Evolutionary conservation across 2,888 invertebrate species (phyloP).

Genomic region (Mythimna pallens): DNA sequence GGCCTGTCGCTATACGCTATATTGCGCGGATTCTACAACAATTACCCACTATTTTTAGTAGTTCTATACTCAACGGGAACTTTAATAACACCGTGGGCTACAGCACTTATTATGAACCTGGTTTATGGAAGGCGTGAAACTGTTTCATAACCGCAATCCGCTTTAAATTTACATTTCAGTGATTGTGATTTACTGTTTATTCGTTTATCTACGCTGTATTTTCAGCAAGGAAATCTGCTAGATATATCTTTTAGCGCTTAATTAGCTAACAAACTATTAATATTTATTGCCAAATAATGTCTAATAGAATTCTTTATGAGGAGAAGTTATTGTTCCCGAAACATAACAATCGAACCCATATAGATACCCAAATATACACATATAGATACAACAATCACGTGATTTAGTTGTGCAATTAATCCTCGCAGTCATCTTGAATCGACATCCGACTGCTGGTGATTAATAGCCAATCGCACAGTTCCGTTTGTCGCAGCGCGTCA

Average conservation of each 20-base stretch:
- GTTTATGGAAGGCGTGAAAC: constrained; percentile 12
- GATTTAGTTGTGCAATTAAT: constrained; percentile 74
- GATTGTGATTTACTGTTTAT: constrained; percentile 25
- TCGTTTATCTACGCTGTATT: constrained; percentile 21
- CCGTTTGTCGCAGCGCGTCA: constrained; percentile 31
- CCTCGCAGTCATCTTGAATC: constrained; percentile 76
- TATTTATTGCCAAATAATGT: constrained; percentile 24
- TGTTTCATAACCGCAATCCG: constrained; percentile 13
- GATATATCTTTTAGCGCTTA: constrained; percentile 12
- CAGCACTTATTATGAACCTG: constrained; percentile 13
- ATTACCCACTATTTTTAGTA: constrained; percentile 69
- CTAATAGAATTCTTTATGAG: constrained; percentile 14
- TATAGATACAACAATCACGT: constrained; percentile 25
- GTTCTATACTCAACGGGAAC: constrained; percentile 50
- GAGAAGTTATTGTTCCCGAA: constrained; percentile 17
- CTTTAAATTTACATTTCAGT: constrained; percentile 15
- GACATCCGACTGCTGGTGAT: constrained; percentile 74
- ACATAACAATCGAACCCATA: neutral
- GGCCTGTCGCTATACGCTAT: constrained; percentile 63
- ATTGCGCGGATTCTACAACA: constrained; percentile 75
- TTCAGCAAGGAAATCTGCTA: neutral
- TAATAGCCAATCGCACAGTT: constrained; percentile 68
- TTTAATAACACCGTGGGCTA: constrained; percentile 50
- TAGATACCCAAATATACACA: neutral
- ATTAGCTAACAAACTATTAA: constrained; percentile 7